phyloP scores from a whole-genome alignment of 2,888 invertebrate species.

The Heteromurus nitidus region DNA sequence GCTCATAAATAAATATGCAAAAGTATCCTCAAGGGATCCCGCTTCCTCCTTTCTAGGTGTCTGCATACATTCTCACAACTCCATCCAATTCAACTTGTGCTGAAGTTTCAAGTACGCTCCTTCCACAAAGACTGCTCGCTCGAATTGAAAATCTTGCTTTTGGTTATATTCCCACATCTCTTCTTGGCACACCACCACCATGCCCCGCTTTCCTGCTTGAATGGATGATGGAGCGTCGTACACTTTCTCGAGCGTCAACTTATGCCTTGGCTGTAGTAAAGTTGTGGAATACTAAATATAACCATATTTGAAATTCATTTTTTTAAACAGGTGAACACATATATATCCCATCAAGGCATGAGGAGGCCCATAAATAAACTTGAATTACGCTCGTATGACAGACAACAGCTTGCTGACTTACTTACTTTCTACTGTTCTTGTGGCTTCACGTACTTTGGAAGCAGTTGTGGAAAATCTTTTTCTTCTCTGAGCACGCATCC shows the following conservation, averaged over 20 bases:
- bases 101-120: neutral
- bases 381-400: constrained; percentile 26
- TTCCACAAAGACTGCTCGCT: neutral
- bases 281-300: constrained; percentile 1
- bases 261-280: neutral
- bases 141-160: neutral
- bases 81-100: neutral
- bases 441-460: constrained; percentile 17
- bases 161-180: neutral
- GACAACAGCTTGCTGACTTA: constrained; percentile 33
- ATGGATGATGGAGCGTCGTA: no score
- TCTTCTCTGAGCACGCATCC: no score
- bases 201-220: no score
- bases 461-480: constrained; percentile 29
- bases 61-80: constrained; percentile 13
- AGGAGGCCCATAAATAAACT: constrained; percentile 33
- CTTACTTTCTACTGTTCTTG: constrained; percentile 28
- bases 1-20: constrained; percentile 50
- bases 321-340: constrained; percentile 36
- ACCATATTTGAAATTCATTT: constrained; percentile 32
- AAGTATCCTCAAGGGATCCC: constrained; percentile 42
- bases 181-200: neutral
- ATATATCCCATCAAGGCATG: constrained; percentile 6
- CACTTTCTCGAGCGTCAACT: no score
- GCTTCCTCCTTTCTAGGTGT: constrained; percentile 25